Base-by-base conservation (phyloP, 2,888 invertebrate genomes). In the Eupeodes luniger region DNA sequence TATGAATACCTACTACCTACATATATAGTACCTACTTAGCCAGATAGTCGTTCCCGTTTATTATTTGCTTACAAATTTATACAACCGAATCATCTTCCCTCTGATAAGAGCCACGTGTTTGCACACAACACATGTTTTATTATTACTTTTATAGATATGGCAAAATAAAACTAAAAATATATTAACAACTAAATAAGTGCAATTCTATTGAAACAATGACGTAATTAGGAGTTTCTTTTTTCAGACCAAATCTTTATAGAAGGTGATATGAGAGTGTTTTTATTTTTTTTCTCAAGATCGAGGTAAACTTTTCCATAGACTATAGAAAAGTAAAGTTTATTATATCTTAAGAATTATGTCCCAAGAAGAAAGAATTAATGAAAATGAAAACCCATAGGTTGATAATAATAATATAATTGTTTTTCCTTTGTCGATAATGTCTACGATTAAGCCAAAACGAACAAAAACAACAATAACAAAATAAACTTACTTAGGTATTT, bases 401-500 rank as follows among this genome's bases (percentile, higher is more conserved):
- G 40, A 9, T 40, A 40, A 27, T 27, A 27, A 27, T 27, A 40
- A 40, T 7, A 40, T 40, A 7, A 77, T 81, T 70, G 59, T 74
- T 70, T 75, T 66, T 67, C 27, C 57, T 40, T 4, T 59, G 9
- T 79, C 51, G 51, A 9, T 16, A 44, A 57, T 72, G 12, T 83
- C 44, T 59, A 62, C 40, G 49, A 61, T 78, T 81, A 59, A 76
- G 47, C 47, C 53, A 81, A 62, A 77, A 47, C 19, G 57, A 57
- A 57, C 57, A 76, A 69, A 81, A 27, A 27, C 27, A 27, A 27
- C 27, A 27, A 27, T 27, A 27, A 27, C 27, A 27, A 47, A 27
- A 64, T 14, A 64, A 81, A 81, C 77, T 85, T 61, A 81, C 81
- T 81, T 64, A 55, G 85, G 76, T 85, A 85, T 85, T 85, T 74